Base-by-base conservation (phyloP, 1,140 invertebrate genomes). In the Pseudomyrmex cubaensis region DNA sequence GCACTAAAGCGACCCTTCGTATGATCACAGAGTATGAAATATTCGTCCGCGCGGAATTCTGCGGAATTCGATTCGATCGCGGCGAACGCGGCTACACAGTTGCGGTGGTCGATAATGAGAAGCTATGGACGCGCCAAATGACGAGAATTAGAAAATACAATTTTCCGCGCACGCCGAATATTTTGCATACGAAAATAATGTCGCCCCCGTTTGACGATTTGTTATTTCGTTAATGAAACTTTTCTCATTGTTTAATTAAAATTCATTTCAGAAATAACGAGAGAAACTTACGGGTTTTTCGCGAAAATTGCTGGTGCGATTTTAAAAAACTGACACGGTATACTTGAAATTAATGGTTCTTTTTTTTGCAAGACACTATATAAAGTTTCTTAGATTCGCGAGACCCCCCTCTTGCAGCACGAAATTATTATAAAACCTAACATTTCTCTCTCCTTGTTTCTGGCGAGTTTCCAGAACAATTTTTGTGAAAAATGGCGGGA, bases 131-230 rank as follows among this genome's bases (percentile, higher is more conserved):
- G 66, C n/a, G 35, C 66, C 35, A 80, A 80, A 80, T 80, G 76
- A 80, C 54, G 76, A 54, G 57, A 80, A 80, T 80, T 80, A 80
- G 66, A 80, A 35, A 80, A 80, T 54, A 46, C 54, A 80, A 80
- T 80, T 80, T 72, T 80, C 35, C 76, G 54, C 25, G 64, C 44
- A 70, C 44, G 44, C 20, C 76, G 64, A 56, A 22, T 67, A 78
- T 72, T 35, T 80, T 70, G 54, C 64, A 25, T 80, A 59, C 52
- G 56, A 15, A 67, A 78, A 78, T 78, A 70, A 59, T 78, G 25
- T 22, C 17, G 73, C 8, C 48, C 48, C n/a, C 61, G 35, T 35
- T 35, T 35, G 56, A 73, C 25, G 17, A 52, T 62, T 44, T n/a
- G n/a, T 57, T 50, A 72, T 80, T 67, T 67, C n/a, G 62, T 22